These are phyloP conservation scores for Eidolon helvum DNA, from an alignment of 2,113 vertebrate genomes.

Conservation along the genomic window DNA sequence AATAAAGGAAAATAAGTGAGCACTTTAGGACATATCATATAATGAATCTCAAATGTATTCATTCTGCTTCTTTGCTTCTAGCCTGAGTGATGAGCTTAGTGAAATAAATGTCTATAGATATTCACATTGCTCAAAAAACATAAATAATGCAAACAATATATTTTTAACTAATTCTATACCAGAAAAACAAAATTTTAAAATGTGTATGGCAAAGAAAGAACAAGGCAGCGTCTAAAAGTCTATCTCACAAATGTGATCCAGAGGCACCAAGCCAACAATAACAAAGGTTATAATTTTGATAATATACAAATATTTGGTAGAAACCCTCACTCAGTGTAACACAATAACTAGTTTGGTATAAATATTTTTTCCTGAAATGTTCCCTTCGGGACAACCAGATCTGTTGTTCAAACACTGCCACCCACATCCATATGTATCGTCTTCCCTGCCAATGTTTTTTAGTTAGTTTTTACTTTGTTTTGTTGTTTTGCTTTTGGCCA, in stretches of 20 bases:
- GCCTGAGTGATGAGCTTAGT: background rate
- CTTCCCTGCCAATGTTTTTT: constrained; percentile 71
- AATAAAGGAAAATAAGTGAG: background rate
- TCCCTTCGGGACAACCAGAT: constrained; percentile 66
- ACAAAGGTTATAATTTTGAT: constrained; percentile 10
- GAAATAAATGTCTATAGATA: background rate
- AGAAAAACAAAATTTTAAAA: background rate
- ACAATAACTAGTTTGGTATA: constrained; percentile 52
- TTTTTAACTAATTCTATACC: background rate
- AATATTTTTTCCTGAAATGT: constrained; percentile 58
- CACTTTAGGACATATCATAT: background rate
- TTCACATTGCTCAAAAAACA: background rate
- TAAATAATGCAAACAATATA: background rate
- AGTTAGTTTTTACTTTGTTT: constrained; percentile 60
- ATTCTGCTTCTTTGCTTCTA: background rate
- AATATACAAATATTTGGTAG: constrained; percentile 8
- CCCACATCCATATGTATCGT: constrained; percentile 69
- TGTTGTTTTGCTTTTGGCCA: constrained; percentile 57
- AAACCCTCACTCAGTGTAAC: background rate
- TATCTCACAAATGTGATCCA: background rate
- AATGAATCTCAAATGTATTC: background rate
- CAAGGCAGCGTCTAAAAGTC: background rate
- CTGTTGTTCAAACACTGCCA: constrained; percentile 77
- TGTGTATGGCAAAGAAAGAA: background rate
- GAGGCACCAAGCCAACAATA: background rate